Evolutionary conservation across 2,888 invertebrate species (phyloP).

Genomic region (Andrena haemorrhoa): DNA sequence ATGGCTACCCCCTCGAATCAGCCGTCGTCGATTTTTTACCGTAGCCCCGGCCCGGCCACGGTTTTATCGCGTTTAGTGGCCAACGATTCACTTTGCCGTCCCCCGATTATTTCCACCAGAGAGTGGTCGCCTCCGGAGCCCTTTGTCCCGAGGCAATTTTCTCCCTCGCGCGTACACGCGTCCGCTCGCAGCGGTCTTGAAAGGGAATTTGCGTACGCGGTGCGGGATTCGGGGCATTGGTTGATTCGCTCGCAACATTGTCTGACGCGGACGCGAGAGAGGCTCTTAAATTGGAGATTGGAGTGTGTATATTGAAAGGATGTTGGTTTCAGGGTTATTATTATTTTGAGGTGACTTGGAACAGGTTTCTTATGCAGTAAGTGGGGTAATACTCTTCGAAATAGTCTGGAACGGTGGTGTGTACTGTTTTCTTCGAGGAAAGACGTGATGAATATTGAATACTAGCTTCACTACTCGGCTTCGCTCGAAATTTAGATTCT

Average conservation of each 20-base stretch:
- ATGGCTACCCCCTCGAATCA: conserved; percentile 20
- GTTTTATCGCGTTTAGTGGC: conserved; percentile 54
- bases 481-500: no score
- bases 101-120: conserved; percentile 64
- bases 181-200: neutral
- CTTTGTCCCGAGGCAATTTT: neutral
- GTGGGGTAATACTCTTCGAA: no score
- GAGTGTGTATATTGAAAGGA: neutral
- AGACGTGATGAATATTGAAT: no score
- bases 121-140: neutral
- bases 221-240: neutral
- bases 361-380: no score
- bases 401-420: no score
- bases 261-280: neutral
- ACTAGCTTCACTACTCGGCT: no score
- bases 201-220: neutral
- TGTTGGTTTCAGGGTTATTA: no score
- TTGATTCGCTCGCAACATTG: neutral
- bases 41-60: conserved; percentile 34
- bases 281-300: neutral
- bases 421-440: no score
- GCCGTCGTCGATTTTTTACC: conserved; percentile 53
- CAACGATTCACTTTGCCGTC: conserved; percentile 56
- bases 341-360: no score
- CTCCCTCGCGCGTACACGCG: neutral